Evolutionary conservation across 1,140 invertebrate genomes (phyloP), one percentile per base, ranked within the genome.

Genomic region (Pantala flavescens): DNA sequence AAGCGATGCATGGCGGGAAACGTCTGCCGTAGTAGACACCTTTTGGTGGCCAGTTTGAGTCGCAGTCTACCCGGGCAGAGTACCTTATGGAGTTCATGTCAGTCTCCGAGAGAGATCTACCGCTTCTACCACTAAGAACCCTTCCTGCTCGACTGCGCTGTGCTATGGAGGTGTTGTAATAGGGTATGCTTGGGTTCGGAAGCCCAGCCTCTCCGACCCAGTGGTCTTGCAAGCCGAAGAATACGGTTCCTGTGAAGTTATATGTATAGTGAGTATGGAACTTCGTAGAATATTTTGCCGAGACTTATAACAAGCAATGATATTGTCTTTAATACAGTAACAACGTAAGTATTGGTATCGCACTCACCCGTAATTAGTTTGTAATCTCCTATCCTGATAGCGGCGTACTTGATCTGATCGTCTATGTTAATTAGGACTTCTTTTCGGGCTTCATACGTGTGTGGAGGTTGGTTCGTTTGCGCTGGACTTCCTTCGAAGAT

Each of bases 341-440:
- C 2, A 36, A 9, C 9, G 28, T 9, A 9, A 36, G 28, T 9
- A 36, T 2, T 5, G 28, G 2, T 36, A 36, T 36, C 28, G 9
- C 12, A 1, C 74, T 77, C 81, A 74, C 84, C 84, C 9, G 79
- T 77, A 0, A 86, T 75, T 21, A 86, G 75, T 75, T 86, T 86
- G 77, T 82, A 86, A 73, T 83, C 81, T 36, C 82, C 83, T 43
- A 82, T 76, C 70, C 85, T 77, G 11, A 86, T 77, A 23, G 81
- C 83, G 7, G 79, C 78, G 73, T 80, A 78, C n/a, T 80, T 77
- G 10, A 74, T 75, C 1, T 78, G 75, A 7, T 83, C 83, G 75
- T 86, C 85, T 73, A 86, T 85, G 78, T 86, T 86, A 75, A 84
- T 83, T 0, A 86, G 77, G 9, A 86, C 80, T 74, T 85, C 82